phyloP scores from a whole-genome alignment of 35 echinoderm and acorn worm genomes.

The Anneissia japonica region DNA sequence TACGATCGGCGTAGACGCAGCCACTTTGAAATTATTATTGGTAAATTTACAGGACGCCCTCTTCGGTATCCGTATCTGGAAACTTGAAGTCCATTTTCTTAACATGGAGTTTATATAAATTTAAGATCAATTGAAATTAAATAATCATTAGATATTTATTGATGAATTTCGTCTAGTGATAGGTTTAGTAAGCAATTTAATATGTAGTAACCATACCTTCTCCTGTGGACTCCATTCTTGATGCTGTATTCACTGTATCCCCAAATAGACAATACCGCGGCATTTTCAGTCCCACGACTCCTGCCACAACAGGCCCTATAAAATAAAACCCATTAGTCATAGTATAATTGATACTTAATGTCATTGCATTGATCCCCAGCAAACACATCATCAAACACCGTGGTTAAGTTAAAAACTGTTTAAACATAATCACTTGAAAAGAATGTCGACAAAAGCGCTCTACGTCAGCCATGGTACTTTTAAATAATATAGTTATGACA shows the following conservation, averaged over 20 bases:
- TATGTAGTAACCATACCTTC: constrained; percentile 48
- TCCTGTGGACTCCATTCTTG: constrained; percentile 97
- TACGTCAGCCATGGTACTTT: too few species aligned
- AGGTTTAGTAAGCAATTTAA: not conserved
- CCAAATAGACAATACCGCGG: constrained; percentile 96
- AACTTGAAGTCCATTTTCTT: not conserved
- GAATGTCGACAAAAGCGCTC: too few species aligned
- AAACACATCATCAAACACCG: not conserved
- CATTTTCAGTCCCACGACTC: constrained; percentile 95
- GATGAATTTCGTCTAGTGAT: not conserved
- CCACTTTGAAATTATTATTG: not conserved
- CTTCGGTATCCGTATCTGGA: too few species aligned
- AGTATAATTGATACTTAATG: not conserved
- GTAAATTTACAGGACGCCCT: not conserved
- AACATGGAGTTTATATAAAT: not conserved
- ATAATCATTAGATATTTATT: not conserved
- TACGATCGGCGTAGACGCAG: not conserved
- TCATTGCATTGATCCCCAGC: not conserved
- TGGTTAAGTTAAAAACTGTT: too few species aligned
- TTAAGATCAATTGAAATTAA: not conserved
- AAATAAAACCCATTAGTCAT: not conserved
- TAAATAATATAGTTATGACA: too few species aligned
- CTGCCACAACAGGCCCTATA: constrained; percentile 88
- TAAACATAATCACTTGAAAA: too few species aligned
- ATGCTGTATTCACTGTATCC: constrained; percentile 97